Conservation (phyloP, 2,797 vertebrate genomes). For the Falco berigora region DNA sequence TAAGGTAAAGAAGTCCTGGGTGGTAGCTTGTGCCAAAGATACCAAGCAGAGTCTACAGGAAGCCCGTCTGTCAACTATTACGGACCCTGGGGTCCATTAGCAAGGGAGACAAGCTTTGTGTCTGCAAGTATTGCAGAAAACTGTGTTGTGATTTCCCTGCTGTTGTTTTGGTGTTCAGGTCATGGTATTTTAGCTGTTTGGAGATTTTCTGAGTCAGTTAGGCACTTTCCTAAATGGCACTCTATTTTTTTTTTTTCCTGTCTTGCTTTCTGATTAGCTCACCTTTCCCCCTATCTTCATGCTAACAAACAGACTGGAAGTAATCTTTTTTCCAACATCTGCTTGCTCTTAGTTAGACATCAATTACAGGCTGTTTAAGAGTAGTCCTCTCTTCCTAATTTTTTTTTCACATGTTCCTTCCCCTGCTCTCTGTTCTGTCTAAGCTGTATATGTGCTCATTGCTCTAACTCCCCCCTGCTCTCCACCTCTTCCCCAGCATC, state of each 20-base stretch:
- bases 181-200: background rate
- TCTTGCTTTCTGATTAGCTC: background rate
- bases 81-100: background rate
- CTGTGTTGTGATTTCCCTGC: background rate
- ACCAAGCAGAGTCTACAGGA: fast-evolving
- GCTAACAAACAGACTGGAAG: background rate
- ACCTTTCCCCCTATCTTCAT: background rate
- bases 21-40: background rate
- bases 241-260: fast-evolving
- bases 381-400: background rate
- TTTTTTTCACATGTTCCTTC: background rate
- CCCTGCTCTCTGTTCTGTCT: background rate
- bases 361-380: background rate
- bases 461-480: background rate
- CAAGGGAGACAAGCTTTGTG: too few relatives aligned
- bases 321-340: background rate
- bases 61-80: fast-evolving
- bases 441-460: background rate
- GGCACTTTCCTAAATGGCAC: background rate
- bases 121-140: background rate
- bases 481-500: background rate
- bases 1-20: background rate
- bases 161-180: background rate
- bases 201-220: background rate
- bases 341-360: background rate